A percentile compares a stretch with the other conserved stretches of the same genome.
These are phyloP conservation scores for Puffinus mauretanicus DNA, from an alignment of 2,113 vertebrate species.

Conservation along the genomic window DNA sequence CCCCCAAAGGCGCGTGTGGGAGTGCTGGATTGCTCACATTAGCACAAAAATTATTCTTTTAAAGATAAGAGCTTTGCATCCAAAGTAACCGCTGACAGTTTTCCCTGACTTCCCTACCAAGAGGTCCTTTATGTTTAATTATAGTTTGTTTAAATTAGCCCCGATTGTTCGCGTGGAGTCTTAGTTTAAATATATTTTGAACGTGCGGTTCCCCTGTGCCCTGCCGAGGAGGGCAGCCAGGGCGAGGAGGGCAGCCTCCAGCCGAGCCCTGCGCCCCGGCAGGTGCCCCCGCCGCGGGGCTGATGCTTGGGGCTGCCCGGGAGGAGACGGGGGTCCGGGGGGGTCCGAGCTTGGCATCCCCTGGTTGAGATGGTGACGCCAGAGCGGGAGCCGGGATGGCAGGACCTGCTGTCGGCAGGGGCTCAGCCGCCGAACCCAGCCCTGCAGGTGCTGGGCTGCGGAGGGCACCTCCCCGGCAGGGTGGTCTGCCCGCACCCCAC, in stretches of 20 bases:
- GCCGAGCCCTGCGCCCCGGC: not conserved
- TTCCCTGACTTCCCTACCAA: not conserved
- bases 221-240: not conserved
- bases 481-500: not conserved
- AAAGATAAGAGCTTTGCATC: not conserved
- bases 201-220: not conserved
- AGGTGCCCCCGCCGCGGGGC: fast-evolving
- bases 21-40: conserved; percentile 8
- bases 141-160: conserved; percentile 51
- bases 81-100: conserved; percentile 19
- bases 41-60: not conserved
- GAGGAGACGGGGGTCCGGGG: fast-evolving
- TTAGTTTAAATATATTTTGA: not conserved
- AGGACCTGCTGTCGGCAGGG: fast-evolving
- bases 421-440: not conserved
- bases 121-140: conserved; percentile 49
- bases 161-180: not conserved
- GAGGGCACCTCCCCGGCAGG: fast-evolving
- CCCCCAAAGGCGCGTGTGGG: conserved; percentile 12
- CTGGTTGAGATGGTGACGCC: fast-evolving
- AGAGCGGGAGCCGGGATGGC: not conserved
- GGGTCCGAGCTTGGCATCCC: fast-evolving
- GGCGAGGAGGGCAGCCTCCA: not conserved
- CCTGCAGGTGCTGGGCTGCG: not conserved
- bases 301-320: fast-evolving